phyloP scores from a whole-genome alignment of 1,140 invertebrate species.

The Drosophila albomicans region DNA sequence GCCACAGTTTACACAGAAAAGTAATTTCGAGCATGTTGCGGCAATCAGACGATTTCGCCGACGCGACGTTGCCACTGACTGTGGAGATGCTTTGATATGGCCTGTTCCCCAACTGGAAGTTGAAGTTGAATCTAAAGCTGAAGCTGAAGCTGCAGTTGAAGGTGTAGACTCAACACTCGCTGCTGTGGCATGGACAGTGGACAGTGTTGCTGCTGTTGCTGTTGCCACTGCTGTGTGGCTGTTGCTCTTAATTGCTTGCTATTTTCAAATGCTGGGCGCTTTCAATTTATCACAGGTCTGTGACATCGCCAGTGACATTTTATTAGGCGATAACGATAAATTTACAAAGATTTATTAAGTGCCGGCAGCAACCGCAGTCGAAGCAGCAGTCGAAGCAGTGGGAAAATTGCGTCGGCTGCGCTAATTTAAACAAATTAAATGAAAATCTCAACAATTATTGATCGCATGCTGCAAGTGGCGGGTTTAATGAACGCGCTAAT shows the following conservation, averaged over 20 bases:
- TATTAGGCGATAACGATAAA: slow-evolving; percentile 82
- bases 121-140: slow-evolving; percentile 22
- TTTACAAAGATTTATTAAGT: slow-evolving; percentile 79
- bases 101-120: slow-evolving; percentile 31
- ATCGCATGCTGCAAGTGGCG: slow-evolving; percentile 43
- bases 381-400: slow-evolving; percentile 20
- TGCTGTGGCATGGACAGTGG: slow-evolving; percentile 42
- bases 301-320: slow-evolving; percentile 71
- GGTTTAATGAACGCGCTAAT: slow-evolving; percentile 74
- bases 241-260: slow-evolving; percentile 71
- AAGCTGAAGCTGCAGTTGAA: slow-evolving; percentile 40
- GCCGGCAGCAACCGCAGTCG: slow-evolving; percentile 15
- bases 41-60: slow-evolving; percentile 74
- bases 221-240: slow-evolving; percentile 33
- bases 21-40: slow-evolving; percentile 80
- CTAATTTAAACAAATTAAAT: slow-evolving; percentile 82
- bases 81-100: slow-evolving; percentile 74
- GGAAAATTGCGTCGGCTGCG: slow-evolving; percentile 50
- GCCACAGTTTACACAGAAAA: slow-evolving; percentile 76
- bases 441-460: slow-evolving; percentile 76
- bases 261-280: slow-evolving; percentile 77
- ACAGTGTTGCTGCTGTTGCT: slow-evolving; percentile 33
- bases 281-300: slow-evolving; percentile 74
- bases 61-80: slow-evolving; percentile 53
- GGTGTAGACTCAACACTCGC: slow-evolving; percentile 46